phyloP scores from a whole-genome alignment of 2,797 vertebrate genomes.

The Anomalospiza imberbis region DNA sequence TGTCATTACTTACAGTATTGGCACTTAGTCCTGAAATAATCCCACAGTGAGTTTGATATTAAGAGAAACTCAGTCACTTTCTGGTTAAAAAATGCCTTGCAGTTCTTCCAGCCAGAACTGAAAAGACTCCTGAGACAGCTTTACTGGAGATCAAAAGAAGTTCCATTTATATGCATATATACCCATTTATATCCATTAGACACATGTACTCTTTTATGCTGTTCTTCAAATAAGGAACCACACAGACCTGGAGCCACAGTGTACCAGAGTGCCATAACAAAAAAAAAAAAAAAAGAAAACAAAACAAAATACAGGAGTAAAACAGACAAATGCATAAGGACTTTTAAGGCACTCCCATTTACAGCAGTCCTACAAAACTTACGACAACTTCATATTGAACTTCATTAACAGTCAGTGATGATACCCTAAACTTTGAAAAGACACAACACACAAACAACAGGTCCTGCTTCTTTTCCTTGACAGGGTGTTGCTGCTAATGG shows the following conservation, averaged over 20 bases:
- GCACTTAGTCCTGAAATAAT: neutral
- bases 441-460: neutral
- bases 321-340: neutral
- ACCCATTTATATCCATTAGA: too few relatives aligned
- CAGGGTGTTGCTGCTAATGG: neutral
- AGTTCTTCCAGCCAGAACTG: neutral
- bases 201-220: neutral
- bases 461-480: neutral
- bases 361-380: neutral
- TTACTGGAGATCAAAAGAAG: neutral
- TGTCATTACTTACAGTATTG: neutral
- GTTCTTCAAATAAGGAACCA: neutral
- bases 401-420: neutral
- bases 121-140: neutral
- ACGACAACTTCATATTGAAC: neutral
- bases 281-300: too few relatives aligned
- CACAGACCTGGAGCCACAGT: neutral
- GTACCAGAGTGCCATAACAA: neutral
- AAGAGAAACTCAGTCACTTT: neutral
- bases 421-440: neutral
- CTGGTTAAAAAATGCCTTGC: neutral
- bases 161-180: neutral
- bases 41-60: neutral
- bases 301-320: neutral
- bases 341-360: neutral